A percentile compares a stretch with the other conserved stretches of the same genome.
Conservation (phyloP, 2,113 vertebrate species). For the Delphinus delphis region DNA sequence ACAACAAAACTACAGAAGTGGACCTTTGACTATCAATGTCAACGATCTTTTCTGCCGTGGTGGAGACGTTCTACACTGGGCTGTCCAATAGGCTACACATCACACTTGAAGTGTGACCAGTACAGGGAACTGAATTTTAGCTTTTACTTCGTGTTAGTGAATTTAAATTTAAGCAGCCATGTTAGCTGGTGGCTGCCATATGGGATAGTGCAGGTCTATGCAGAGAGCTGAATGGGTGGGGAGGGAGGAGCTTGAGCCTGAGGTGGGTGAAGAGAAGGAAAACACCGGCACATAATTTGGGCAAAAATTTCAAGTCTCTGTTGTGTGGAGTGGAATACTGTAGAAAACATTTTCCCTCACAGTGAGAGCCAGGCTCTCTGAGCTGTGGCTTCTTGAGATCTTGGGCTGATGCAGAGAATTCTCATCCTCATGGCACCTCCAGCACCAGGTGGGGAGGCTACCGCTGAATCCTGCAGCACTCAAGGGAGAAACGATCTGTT, state of each 20-base stretch:
- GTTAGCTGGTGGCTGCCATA: background rate
- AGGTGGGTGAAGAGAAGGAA: background rate
- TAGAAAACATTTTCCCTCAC: background rate
- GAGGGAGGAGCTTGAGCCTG: background rate
- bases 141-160: background rate
- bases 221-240: background rate
- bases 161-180: background rate
- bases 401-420: background rate
- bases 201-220: background rate
- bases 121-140: background rate
- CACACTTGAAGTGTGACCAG: background rate
- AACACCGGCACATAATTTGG: accelerated
- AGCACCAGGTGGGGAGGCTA: background rate
- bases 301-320: background rate
- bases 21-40: background rate
- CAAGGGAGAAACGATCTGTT: background rate
- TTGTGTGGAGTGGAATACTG: background rate
- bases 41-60: background rate
- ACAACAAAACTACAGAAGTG: background rate
- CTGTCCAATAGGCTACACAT: background rate
- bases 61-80: background rate
- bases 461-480: background rate
- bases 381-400: background rate
- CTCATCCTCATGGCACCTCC: background rate
- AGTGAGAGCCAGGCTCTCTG: background rate